A percentile compares a stretch with the other conserved stretches of the same genome.
Evolutionary conservation across 2,797 vertebrate genomes (phyloP).

Genomic region (Poecilia velifera): DNA sequence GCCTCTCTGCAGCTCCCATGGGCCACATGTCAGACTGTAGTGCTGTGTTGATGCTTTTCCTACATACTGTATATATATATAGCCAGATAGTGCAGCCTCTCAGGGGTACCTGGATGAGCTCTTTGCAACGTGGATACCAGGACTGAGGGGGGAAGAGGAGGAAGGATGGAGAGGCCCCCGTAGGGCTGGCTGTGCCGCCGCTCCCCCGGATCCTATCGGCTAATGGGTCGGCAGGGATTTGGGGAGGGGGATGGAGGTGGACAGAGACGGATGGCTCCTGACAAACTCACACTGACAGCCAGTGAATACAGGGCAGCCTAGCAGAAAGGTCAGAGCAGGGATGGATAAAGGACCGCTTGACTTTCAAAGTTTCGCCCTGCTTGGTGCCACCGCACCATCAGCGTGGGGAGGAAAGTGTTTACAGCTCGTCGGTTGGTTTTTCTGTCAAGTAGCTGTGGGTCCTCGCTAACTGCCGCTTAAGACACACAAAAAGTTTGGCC

Average conservation of each 20-base stretch:
- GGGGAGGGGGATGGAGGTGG: slow-evolving; percentile 76
- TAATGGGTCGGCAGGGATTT: slow-evolving; percentile 83
- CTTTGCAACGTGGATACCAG: slow-evolving; percentile 67
- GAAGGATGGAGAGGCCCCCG: slow-evolving; percentile 58
- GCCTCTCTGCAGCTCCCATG: slow-evolving; percentile 68
- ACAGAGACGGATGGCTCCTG: slow-evolving; percentile 83
- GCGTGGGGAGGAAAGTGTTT: slow-evolving; percentile 57
- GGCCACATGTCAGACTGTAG: slow-evolving; percentile 72
- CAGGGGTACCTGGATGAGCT: slow-evolving; percentile 72
- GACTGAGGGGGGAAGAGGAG: slow-evolving; percentile 31
- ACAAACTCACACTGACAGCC: slow-evolving; percentile 82
- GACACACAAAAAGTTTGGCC: slow-evolving; percentile 9
- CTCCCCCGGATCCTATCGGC: slow-evolving; percentile 77
- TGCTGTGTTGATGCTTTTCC: slow-evolving; percentile 80
- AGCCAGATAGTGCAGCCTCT: slow-evolving; percentile 61
- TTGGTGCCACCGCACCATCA: slow-evolving; percentile 68
- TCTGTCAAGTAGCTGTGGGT: slow-evolving; percentile 39
- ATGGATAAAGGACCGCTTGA: slow-evolving; percentile 82
- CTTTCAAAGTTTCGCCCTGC: slow-evolving; percentile 81
- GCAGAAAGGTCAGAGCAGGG: slow-evolving; percentile 83
- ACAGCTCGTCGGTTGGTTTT: slow-evolving; percentile 55
- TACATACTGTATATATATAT: slow-evolving; percentile 53
- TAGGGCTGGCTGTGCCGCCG: slow-evolving; percentile 66
- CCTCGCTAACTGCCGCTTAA: slow-evolving; percentile 18
- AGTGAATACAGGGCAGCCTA: slow-evolving; percentile 83